These are phyloP conservation scores for Orcinus orca DNA, from an alignment of 2,113 vertebrate species.

Conservation along the genomic window DNA sequence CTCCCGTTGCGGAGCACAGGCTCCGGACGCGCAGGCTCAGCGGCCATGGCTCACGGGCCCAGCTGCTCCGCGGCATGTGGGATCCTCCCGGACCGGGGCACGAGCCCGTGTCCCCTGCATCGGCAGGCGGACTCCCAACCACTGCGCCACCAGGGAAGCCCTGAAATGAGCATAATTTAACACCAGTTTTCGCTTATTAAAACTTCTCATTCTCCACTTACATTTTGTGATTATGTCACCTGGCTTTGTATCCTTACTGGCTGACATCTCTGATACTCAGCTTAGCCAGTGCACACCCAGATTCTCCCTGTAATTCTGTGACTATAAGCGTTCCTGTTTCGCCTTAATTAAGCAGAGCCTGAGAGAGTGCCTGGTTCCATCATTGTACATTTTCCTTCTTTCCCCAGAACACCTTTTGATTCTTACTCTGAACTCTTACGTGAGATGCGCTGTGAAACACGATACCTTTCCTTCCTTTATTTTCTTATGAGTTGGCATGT, in stretches of 20 bases:
- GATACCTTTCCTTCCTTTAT: background rate
- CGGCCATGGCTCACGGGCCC: too few species aligned
- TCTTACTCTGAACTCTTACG: background rate
- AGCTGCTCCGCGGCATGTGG: too few species aligned
- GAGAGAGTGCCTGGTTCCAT: background rate
- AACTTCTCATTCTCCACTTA: background rate
- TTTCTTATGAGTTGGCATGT: background rate
- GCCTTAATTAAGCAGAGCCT: background rate
- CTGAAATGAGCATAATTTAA: background rate
- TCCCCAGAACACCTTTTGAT: background rate
- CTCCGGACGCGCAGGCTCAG: too few species aligned
- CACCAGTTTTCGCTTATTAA: background rate
- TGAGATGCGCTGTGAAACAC: background rate
- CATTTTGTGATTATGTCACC: background rate
- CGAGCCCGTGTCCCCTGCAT: too few species aligned
- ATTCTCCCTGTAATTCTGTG: background rate
- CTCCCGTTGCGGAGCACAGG: too few species aligned
- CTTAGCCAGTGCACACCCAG: rapidly evolving
- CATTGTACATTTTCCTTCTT: background rate
- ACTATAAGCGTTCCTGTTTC: background rate
- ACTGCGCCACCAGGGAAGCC: too few species aligned
- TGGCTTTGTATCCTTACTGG: too few species aligned
- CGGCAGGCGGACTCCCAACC: too few species aligned
- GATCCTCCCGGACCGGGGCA: too few species aligned
- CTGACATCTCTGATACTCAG: background rate